phyloP scores from a whole-genome alignment of 2,113 vertebrate species.

The Jacana jacana region DNA sequence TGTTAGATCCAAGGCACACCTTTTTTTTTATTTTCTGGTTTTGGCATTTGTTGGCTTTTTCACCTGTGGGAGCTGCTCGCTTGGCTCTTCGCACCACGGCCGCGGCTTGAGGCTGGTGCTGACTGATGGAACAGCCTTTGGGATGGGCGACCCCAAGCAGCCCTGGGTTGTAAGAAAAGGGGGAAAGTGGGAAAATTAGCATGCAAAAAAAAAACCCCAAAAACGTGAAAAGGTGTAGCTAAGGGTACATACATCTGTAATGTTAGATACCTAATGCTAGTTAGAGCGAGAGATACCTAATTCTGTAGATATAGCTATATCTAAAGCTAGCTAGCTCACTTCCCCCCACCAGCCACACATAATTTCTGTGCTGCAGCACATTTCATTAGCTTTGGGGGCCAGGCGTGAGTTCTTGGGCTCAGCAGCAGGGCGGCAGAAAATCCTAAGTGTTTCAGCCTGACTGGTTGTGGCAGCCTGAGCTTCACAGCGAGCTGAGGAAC shows the following conservation, averaged over 20 bases:
- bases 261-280: no score
- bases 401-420: fast-evolving
- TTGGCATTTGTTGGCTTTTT: background rate
- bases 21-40: background rate
- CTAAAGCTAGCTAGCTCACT: background rate
- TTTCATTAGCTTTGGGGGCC: background rate
- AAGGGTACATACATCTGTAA: background rate
- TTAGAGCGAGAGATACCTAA: background rate
- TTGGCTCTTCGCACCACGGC: background rate
- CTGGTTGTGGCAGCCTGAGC: fast-evolving
- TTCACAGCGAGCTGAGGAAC: background rate
- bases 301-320: background rate
- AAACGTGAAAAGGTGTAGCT: background rate
- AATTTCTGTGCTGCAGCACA: background rate
- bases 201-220: background rate
- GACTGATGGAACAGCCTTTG: background rate
- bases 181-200: background rate
- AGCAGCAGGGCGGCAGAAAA: background rate
- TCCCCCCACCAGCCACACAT: background rate
- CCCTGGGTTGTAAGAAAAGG: background rate
- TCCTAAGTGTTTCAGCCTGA: background rate
- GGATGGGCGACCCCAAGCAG: background rate
- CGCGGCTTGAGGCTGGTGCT: background rate
- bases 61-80: background rate
- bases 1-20: background rate